Percentiles rank a stretch among this genome's conserved stretches.
These are phyloP conservation scores for Dasypogon diadema DNA, from an alignment of 2,888 invertebrate genomes.

Conservation along the genomic window DNA sequence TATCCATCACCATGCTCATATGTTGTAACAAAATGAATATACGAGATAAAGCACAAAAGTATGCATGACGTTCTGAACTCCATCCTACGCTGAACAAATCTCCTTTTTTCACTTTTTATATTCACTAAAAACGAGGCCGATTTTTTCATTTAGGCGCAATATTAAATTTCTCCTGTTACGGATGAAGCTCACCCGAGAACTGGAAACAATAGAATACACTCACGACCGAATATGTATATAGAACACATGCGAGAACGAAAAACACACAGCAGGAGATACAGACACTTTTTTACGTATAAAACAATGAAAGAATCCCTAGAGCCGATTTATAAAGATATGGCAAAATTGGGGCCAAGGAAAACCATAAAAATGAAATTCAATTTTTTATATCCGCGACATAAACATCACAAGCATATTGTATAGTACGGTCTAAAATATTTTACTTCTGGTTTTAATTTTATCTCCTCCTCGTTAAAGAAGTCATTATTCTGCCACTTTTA, in stretches of 20 bases:
- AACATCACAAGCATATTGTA: background rate
- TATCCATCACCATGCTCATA: conserved; percentile 68
- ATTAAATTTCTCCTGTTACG: conserved; percentile 5
- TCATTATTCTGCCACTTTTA: background rate
- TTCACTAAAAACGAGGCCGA: conserved; percentile 15
- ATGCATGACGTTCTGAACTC: conserved; percentile 58
- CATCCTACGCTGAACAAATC: conserved; percentile 51
- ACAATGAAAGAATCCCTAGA: conserved; percentile 18
- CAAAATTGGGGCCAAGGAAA: background rate
- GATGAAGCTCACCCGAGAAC: background rate
- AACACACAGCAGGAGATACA: background rate
- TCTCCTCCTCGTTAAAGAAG: background rate
- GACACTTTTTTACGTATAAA: conserved; percentile 4
- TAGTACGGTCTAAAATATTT: background rate
- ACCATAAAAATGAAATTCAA: conserved; percentile 28
- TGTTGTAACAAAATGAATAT: conserved; percentile 61
- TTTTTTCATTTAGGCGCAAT: background rate
- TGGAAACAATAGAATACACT: background rate
- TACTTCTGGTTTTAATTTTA: conserved; percentile 7
- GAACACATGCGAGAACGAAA: background rate
- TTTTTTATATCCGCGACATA: conserved; percentile 5
- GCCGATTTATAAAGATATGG: conserved; percentile 13
- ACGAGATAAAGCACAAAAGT: conserved; percentile 61
- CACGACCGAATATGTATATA: background rate
- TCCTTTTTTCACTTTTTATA: background rate